Percentiles rank a stretch among this genome's conserved stretches.
Evolutionary conservation across 2,888 invertebrate species (phyloP).

Genomic region (Clistopyga incitator): DNA sequence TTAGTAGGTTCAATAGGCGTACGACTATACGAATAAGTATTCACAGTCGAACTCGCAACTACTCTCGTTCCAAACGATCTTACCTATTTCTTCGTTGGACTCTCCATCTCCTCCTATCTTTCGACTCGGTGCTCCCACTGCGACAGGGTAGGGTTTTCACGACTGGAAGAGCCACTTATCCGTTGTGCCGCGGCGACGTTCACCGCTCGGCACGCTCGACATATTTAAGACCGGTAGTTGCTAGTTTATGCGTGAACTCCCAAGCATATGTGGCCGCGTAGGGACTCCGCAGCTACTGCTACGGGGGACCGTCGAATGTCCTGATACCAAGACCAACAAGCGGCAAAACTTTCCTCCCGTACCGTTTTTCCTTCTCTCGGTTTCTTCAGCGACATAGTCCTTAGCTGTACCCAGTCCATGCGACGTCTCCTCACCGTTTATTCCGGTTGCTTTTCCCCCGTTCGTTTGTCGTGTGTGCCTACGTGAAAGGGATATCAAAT

Average conservation of each 20-base stretch:
- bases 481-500: constrained; percentile 79
- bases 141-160: constrained; percentile 64
- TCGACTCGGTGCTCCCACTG: constrained; percentile 46
- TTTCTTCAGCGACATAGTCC: constrained; percentile 15
- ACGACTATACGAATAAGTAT: constrained; percentile 50
- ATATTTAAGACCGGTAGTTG: constrained; percentile 80
- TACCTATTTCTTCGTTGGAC: constrained; percentile 56
- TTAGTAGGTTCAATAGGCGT: constrained; percentile 60
- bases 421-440: constrained; percentile 20
- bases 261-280: constrained; percentile 69
- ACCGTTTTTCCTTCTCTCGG: constrained; percentile 63
- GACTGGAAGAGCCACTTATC: constrained; percentile 69
- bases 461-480: constrained; percentile 60
- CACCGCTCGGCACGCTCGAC: constrained; percentile 62
- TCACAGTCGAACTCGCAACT: constrained; percentile 40
- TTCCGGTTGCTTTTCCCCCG: constrained; percentile 40
- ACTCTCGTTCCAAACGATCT: constrained; percentile 47
- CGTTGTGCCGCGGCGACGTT: constrained; percentile 25
- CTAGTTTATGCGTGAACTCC: constrained; percentile 77
- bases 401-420: constrained; percentile 20
- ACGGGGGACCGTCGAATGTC: constrained; percentile 25
- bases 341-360: constrained; percentile 50
- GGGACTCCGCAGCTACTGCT: constrained; percentile 24
- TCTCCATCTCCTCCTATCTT: constrained; percentile 64
- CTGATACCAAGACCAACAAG: constrained; percentile 30